These are phyloP conservation scores for Creontiades dilutus DNA, from an alignment of 2,888 invertebrate genomes.

Conservation along the genomic window DNA sequence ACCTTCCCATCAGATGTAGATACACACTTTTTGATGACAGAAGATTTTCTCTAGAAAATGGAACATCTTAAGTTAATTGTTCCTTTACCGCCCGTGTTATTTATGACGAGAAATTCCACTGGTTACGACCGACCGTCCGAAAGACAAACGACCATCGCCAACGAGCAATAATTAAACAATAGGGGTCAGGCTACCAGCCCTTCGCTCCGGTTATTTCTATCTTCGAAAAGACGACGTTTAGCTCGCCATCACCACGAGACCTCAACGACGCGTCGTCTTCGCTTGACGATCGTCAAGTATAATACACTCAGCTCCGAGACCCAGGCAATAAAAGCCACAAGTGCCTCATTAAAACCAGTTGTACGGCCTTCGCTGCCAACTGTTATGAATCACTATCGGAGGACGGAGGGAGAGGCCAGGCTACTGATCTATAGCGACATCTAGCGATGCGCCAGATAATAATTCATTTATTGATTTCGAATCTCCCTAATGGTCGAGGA, in stretches of 20 bases:
- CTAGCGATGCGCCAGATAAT: too few relatives aligned
- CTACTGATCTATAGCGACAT: background rate
- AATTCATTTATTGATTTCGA: too few relatives aligned
- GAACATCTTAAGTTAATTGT: background rate
- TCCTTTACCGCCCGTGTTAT: background rate
- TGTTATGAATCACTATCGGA: background rate
- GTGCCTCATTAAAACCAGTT: conserved; percentile 2
- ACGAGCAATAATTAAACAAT: conserved; percentile 39
- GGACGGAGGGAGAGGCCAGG: background rate
- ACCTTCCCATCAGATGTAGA: too few relatives aligned
- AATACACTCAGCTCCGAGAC: background rate
- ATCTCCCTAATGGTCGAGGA: too few relatives aligned
- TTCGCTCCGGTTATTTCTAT: background rate
- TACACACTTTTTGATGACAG: too few relatives aligned
- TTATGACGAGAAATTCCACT: background rate
- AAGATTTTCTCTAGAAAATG: background rate
- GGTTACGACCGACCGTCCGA: background rate
- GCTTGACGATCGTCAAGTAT: background rate
- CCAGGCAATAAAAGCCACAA: background rate
- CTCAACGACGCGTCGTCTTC: background rate
- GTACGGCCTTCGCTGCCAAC: background rate
- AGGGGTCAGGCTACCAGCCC: background rate
- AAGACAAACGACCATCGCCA: background rate
- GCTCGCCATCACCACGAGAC: background rate
- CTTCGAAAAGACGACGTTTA: background rate